A percentile compares a stretch with the other conserved stretches of the same genome.
These are phyloP conservation scores for Nothura maculosa DNA, from an alignment of 2,797 vertebrate genomes.

Conservation along the genomic window DNA sequence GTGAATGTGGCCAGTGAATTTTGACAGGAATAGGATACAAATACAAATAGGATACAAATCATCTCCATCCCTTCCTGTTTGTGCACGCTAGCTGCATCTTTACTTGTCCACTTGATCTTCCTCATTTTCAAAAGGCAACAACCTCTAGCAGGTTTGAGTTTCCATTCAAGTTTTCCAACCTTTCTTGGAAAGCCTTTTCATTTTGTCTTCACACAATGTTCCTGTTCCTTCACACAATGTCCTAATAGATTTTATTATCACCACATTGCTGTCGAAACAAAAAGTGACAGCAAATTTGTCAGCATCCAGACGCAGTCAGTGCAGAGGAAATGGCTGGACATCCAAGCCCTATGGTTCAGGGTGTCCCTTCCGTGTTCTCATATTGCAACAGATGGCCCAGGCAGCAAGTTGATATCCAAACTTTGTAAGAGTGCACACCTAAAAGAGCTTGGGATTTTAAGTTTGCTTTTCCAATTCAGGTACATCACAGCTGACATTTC, in stretches of 20 bases:
- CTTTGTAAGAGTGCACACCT: neutral
- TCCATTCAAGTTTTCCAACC: neutral
- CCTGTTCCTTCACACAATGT: neutral
- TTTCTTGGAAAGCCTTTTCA: neutral
- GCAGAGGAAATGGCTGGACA: neutral
- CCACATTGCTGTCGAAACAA: neutral
- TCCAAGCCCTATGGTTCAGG: neutral
- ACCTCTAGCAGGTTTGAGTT: neutral
- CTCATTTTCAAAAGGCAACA: neutral
- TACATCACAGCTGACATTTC: neutral
- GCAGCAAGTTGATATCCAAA: neutral
- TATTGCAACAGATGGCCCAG: neutral
- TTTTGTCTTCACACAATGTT: neutral
- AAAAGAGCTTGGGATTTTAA: neutral
- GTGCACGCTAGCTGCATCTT: neutral
- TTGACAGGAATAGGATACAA: neutral
- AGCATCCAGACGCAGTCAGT: neutral
- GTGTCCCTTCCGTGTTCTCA: neutral
- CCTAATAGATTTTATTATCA: neutral
- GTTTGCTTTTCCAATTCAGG: conserved; percentile 9
- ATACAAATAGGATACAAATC: neutral
- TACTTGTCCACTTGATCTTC: neutral
- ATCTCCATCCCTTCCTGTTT: neutral
- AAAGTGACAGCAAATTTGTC: neutral
- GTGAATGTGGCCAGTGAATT: conserved; percentile 21